Base-by-base conservation (phyloP, 2,888 invertebrate genomes). In the Drosophila prostipennis region DNA sequence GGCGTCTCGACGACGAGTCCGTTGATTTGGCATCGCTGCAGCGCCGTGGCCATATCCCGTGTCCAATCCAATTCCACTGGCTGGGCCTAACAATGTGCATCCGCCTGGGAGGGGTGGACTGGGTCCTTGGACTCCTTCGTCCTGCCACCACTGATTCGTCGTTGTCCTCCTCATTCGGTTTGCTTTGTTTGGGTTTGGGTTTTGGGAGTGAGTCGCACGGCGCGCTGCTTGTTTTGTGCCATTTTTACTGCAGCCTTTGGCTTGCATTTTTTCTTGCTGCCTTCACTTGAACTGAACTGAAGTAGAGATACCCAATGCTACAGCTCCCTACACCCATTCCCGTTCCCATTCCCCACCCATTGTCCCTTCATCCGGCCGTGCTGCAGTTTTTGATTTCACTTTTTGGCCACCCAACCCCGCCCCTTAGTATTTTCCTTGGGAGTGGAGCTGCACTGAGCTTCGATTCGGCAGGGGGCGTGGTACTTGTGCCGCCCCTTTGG, bases 341-440 rank as follows among this genome's bases (percentile, higher is more conserved):
- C 19, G 3, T 3, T 19, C 19, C 19, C 19, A 3, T 19, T 19
- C 19, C 19, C 4, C 42, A 23, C 29, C 52, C 63, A 26, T 46
- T 34, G 43, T 65, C 53, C 70, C 53, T 37, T 53, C 29, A 19
- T 54, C 54, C 70, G 53, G 59, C 72, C 52, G 55, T 65, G 74
- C 74, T 87, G 84, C 84, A 85, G 80, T 85, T 85, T 85, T 85
- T 85, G 87, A 85, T 87, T 85, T 85, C 85, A 87, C 87, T 85
- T 85, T 84, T 83, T 75, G 64, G 65, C 58, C 70, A 72, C 71
- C 76, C 75, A 63, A 49, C 72, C 57, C 78, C 71, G 61, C 40
- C 58, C 26, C 14, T 26, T 23, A 34, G n/a, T 59, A 16, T 59
- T 42, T 63, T 59, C 60, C 68, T 67, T 59, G 37, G 37, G 45